A percentile compares a stretch with the other conserved stretches of the same genome.
These are phyloP conservation scores for Amphipoea oculea DNA, from an alignment of 2,888 invertebrate genomes.

Conservation along the genomic window DNA sequence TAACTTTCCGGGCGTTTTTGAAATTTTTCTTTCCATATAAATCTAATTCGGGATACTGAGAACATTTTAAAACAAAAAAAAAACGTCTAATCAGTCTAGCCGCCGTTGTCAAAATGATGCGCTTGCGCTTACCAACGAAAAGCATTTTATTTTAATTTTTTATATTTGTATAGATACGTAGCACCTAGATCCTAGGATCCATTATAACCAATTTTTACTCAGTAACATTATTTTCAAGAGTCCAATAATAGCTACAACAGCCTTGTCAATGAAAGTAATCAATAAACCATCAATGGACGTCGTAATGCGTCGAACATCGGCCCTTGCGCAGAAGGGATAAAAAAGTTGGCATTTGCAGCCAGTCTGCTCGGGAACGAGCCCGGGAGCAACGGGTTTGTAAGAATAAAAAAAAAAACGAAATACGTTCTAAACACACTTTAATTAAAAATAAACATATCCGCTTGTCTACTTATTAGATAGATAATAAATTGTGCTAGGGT, in stretches of 20 bases:
- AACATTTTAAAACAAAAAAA: background rate
- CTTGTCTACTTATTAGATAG: conserved; percentile 55
- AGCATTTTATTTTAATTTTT: background rate
- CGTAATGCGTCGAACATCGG: conserved; percentile 30
- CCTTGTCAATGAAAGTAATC: conserved; percentile 53
- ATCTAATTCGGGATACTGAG: background rate
- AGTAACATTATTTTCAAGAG: background rate
- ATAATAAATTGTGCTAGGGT: conserved; percentile 70
- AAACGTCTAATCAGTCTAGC: background rate
- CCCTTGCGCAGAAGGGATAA: conserved; percentile 32
- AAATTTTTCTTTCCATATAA: background rate
- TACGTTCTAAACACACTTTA: conserved; percentile 23
- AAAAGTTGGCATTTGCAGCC: conserved; percentile 56
- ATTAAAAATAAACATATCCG: conserved; percentile 50
- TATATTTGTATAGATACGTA: background rate
- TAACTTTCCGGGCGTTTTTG: background rate
- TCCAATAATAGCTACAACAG: conserved; percentile 9
- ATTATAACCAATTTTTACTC: background rate
- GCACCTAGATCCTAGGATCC: background rate
- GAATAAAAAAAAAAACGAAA: background rate
- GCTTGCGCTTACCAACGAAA: background rate
- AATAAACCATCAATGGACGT: conserved; percentile 45
- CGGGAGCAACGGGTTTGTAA: conserved; percentile 47
- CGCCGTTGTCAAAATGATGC: background rate
- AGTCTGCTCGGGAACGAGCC: conserved; percentile 43